Percentiles rank a stretch among this genome's conserved stretches.
Evolutionary conservation across 2,113 vertebrate species (phyloP).

Genomic region (Cynoglossus semilaevis): DNA sequence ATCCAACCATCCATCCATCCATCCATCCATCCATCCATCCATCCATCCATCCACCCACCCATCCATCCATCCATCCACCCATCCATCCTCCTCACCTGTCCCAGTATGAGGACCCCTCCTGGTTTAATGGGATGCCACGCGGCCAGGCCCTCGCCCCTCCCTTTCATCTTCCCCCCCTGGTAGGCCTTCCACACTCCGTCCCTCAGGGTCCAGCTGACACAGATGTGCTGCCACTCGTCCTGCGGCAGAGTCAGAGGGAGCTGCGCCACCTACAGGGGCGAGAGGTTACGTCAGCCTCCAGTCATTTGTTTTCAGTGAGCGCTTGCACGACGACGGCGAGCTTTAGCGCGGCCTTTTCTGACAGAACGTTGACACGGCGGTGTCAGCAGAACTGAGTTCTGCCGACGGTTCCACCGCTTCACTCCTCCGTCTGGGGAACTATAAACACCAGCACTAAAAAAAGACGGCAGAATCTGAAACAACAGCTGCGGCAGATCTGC

Average conservation of each 20-base stretch:
- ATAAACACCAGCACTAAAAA: not conserved
- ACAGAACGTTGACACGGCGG: not conserved
- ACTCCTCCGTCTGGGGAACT: not conserved
- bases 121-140: conserved; percentile 95
- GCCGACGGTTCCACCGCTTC: not conserved
- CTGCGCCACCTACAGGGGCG: conserved; percentile 85
- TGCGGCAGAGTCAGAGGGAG: conserved; percentile 86
- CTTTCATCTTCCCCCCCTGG: conserved; percentile 86
- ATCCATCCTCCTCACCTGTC: conserved; percentile 80
- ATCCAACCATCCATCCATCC: not conserved
- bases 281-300: not conserved
- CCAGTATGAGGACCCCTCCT: conserved; percentile 89
- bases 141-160: conserved; percentile 86
- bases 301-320: not conserved
- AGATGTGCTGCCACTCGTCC: conserved; percentile 90
- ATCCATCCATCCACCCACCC: not conserved
- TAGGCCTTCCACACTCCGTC: conserved; percentile 90
- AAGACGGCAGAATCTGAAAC: conserved; percentile 10
- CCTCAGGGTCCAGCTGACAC: conserved; percentile 91
- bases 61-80: not conserved
- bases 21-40: not conserved
- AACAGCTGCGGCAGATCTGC: conserved; percentile 5
- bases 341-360: too few species aligned
- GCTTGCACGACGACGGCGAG: too few species aligned
- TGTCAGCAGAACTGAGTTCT: not conserved